Evolutionary conservation across 2,113 vertebrate species (phyloP), one percentile per base, ranked within the genome.

Genomic region (Rhea pennata): DNA sequence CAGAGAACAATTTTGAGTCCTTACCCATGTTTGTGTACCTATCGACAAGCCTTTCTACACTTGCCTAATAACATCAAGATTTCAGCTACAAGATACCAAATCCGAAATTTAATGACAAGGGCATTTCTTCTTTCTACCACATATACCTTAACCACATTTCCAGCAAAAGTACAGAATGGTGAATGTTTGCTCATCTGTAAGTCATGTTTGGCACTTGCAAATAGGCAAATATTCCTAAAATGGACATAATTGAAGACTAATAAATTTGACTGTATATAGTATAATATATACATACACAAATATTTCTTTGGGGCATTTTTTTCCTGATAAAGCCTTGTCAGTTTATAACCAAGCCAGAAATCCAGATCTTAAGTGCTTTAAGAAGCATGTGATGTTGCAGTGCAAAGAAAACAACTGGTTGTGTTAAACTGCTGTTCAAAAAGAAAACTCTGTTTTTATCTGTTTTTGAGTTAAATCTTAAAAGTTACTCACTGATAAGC

Each of bases 221-320:
- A 56, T 29, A 42, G 0, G 2, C 0, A 0, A 73, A 40, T 10
- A 22, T 33, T 65, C 39, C 76, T 21, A 6, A 12, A n/a, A 56
- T 10, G 29, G 16, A 44, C 1, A 12, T 17, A 73, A 91, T 6
- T 24, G 67, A 69, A 71, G 44, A 80, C 78, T 58, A 54, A 51
- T 58, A 39, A 11, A 74, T 53, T 36, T 58, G 48, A 23, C 54
- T 76, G 56, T 14, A 33, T 3, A 19, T 23, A 84, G 72, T 88
- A 88, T 31, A 13, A 13, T 4, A 70, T 4, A 33, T 26, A 40
- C n/a, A 46, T 22, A 65, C 15, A 59, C 50, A 88, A 65, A 75
- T 59, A 59, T 65, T 75, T 56, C 31, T 44, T 75, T 56, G 58
- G 39, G 24, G 22, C 20, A 10, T 5, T 77, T 48, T 62, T 33